Evolutionary conservation across 2,888 invertebrate genomes (phyloP), one percentile per base, ranked within the genome.

Genomic region (Stenodema calcarata): DNA sequence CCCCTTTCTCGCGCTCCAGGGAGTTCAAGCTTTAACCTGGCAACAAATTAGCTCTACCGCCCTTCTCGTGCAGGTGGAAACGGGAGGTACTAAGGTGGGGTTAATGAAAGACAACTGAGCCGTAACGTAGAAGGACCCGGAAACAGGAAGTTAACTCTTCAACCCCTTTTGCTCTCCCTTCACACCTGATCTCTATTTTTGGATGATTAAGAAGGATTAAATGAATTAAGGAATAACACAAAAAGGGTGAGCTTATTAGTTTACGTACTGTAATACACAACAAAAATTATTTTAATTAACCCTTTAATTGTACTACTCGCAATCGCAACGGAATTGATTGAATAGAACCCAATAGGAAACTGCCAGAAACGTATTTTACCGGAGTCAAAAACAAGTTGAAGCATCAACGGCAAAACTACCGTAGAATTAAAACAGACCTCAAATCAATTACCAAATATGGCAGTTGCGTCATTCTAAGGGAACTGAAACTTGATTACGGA

Each of bases 71-170:
- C 27, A 62, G 62, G 62, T 62, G 62, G 7, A 62, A 54, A 1
- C 11, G 54, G 54, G 1, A n/a, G 7, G 16, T 6, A 18, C 3
- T 23, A 18, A 12, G 6, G 62, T 16, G 54, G 75, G 84, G 84
- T 18, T 84, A 84, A 84, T 84, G 84, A 84, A 73, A 44, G 73
- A 50, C 75, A 44, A 84, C 84, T 84, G 73, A 84, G 44, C 75
- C 84, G 84, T n/a, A 75, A 84, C 84, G 84, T 16, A n/a, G 82
- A 54, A 42, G 27, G 23, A 62, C 18, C 62, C 2, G 75, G 30
- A 41, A 44, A 47, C 75, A 44, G 84, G 84, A 84, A 84, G 84
- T 84, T 84, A 84, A 84, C 44, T 70, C 84, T 35, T 70, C 82
- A 35, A n/a, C 30, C 84, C 84, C 14, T 62, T 62, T 62, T 62